phyloP scores from a whole-genome alignment of 2,888 invertebrate species.

The Sinelater perroti region DNA sequence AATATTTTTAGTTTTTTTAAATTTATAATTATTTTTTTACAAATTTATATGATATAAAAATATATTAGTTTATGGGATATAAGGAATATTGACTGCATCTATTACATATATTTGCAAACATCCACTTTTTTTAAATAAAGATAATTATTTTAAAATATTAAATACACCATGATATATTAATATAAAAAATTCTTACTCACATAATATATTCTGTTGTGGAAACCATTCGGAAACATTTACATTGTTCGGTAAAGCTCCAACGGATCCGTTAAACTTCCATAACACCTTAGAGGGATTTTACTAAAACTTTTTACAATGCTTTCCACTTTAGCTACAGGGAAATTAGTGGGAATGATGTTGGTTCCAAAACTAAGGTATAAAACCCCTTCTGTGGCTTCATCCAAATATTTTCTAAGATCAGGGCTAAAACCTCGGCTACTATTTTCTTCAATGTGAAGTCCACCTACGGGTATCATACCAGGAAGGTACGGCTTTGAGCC shows the following conservation, averaged over 20 bases:
- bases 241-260: constrained; percentile 35
- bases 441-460: constrained; percentile 40
- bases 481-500: constrained; percentile 43
- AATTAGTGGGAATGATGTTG: constrained; percentile 31
- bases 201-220: constrained; percentile 42
- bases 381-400: constrained; percentile 38
- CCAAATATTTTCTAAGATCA: constrained; percentile 38
- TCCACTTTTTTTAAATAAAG: no score
- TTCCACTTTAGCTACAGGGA: constrained; percentile 25
- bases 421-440: constrained; percentile 34
- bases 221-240: constrained; percentile 43
- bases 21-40: no score
- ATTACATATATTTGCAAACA: no score
- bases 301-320: constrained; percentile 32
- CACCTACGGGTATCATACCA: constrained; percentile 46
- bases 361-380: constrained; percentile 42
- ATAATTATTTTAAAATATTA: no score
- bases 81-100: no score
- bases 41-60: no score
- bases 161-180: no score
- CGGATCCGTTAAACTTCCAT: constrained; percentile 42
- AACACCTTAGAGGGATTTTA: constrained; percentile 33
- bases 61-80: no score
- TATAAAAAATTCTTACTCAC: no score
- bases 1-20: no score